Base-by-base conservation (phyloP, 2,888 invertebrate genomes). In the Colostygia pectinataria region DNA sequence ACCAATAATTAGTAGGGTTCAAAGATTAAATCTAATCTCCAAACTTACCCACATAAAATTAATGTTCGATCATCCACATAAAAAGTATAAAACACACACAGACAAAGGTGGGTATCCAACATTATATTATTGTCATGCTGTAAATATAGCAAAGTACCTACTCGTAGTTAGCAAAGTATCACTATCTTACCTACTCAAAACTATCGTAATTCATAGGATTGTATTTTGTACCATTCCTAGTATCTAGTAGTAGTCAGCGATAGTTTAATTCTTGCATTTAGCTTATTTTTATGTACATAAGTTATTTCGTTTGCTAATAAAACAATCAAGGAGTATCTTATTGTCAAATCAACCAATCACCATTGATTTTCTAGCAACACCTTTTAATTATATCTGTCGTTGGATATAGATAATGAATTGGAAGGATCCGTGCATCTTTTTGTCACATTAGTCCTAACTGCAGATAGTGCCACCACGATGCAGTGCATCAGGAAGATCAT, bases 401-500 rank as follows among this genome's bases (percentile, higher is more conserved):
- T 53, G 6, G 70, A 68, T 62, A 80, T 71, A 24, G 63, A 56
- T 12, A 81, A 38, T 14, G 66, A 66, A 25, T 65, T 59, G 8
- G 65, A 56, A 20, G 71, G 59, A 2, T 68, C 63, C 14, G 60
- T 53, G 40, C 40, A 73, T 10, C 57, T 59, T 15, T 62, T 72
- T n/a, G 77, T 71, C 8, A 81, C 55, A 1, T 61, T 63, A 47
- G 85, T 87, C 43, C 93, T 87, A 12, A 85, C 68, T 7, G 88
- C 80, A 20, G 92, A 86, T 3, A 94, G 61, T 18, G 86, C 74
- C 55, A 92, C 93, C 12, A 92, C 82, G 5, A 93, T 43, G 13
- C 91, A 75, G 75, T 95, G 95, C 14, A 94, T 73, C 23, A 93
- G 48, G 10, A 93, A 72, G 27, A 94, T 82, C 61, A 93, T 91